A percentile compares a stretch with the other conserved stretches of the same genome.
These are phyloP conservation scores for Dromaius novaehollandiae DNA, from an alignment of 2,113 vertebrate species.

Conservation along the genomic window DNA sequence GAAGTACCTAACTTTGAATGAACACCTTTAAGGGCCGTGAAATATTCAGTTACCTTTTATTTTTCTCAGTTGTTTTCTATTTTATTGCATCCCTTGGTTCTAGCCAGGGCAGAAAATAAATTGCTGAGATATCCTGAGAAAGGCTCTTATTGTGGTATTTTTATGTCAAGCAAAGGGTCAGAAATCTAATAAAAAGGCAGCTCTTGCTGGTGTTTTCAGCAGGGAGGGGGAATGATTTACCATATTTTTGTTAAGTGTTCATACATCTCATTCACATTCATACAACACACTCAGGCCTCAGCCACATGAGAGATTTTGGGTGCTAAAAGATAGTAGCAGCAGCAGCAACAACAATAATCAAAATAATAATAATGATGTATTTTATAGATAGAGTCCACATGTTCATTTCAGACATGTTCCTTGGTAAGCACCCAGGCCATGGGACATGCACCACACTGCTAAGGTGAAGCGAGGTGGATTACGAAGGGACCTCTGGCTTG, in stretches of 20 bases:
- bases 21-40: neutral
- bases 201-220: neutral
- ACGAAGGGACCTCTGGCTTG: neutral
- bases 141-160: neutral
- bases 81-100: neutral
- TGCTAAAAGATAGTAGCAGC: neutral
- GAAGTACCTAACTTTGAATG: conserved; percentile 22
- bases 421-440: neutral
- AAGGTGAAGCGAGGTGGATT: neutral
- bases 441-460: neutral
- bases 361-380: neutral
- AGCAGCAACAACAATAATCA: neutral
- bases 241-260: neutral
- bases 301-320: neutral
- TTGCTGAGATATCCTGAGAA: neutral
- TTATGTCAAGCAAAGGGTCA: neutral
- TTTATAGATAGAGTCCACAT: neutral
- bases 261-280: neutral
- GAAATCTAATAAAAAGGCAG: neutral
- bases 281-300: neutral
- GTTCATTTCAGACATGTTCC: neutral
- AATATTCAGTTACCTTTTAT: conserved; percentile 14
- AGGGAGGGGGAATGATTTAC: fast-evolving
- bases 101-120: neutral
- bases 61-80: neutral